These are phyloP conservation scores for Monoplex corrugatus DNA, from an alignment of 2,888 invertebrate genomes.

Conservation along the genomic window DNA sequence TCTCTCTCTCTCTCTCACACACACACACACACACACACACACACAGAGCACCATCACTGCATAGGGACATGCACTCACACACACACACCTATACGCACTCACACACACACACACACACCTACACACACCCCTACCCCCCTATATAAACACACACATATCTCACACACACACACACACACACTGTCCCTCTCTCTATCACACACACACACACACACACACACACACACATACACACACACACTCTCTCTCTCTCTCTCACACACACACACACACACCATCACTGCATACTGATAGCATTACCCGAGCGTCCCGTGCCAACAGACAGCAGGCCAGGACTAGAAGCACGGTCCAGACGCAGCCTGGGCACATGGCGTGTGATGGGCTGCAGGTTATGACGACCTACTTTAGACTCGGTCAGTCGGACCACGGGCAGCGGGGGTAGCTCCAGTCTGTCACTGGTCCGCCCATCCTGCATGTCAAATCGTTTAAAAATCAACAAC, in stretches of 20 bases:
- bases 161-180: no score
- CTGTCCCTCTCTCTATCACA: no score
- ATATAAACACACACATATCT: no score
- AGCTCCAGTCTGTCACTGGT: background rate
- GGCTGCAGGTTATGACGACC: background rate
- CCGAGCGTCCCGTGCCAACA: background rate
- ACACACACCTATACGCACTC: no score
- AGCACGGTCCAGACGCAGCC: constrained; percentile 22
- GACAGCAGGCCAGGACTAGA: background rate
- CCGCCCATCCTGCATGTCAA: background rate
- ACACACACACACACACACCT: no score
- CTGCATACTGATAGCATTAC: background rate
- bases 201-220: no score
- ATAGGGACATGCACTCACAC: no score
- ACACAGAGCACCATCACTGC: no score
- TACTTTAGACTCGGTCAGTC: constrained; percentile 12
- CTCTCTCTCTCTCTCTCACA: background rate
- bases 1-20: no score
- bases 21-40: no score
- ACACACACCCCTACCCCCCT: no score
- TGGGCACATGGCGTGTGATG: constrained; percentile 21
- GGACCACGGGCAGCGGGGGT: background rate
- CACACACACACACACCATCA: background rate
- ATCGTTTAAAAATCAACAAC: no score
- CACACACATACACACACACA: background rate